Conservation (phyloP, 1,140 invertebrate species). For the Zophobas atratus region DNA sequence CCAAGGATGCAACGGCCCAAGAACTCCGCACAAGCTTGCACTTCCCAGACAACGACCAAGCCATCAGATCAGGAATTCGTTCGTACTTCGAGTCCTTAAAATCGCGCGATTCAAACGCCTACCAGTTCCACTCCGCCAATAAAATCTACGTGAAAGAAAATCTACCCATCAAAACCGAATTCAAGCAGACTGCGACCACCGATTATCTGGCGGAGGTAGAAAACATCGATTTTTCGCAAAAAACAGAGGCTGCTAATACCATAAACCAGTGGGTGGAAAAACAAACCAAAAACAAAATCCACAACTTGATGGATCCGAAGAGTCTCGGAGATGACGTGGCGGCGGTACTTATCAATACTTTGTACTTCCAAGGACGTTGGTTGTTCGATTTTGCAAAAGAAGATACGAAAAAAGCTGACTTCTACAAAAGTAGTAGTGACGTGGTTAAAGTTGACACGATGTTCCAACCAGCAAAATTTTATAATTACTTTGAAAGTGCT, state of each 20-base stretch:
- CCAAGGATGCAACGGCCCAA: constrained; percentile 70
- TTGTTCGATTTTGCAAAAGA: neutral
- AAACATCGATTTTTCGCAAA: constrained; percentile 71
- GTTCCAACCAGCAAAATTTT: constrained; percentile 52
- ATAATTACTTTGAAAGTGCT: neutral
- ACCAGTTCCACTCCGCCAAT: constrained; percentile 42
- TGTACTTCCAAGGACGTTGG: neutral
- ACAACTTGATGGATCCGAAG: neutral
- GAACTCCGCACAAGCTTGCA: constrained; percentile 68
- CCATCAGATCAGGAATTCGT: neutral
- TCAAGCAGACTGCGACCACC: constrained; percentile 66
- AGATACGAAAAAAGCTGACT: neutral
- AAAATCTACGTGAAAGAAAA: constrained; percentile 69
- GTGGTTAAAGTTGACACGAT: neutral
- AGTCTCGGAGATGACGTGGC: neutral
- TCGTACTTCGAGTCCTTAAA: neutral
- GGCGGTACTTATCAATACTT: neutral
- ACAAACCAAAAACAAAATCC: neutral
- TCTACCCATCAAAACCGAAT: constrained; percentile 60
- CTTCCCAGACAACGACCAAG: constrained; percentile 46
- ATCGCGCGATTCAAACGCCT: neutral
- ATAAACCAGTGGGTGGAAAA: neutral
- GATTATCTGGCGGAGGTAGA: constrained; percentile 71
- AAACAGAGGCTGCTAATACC: constrained; percentile 61
- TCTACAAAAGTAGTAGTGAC: neutral